phyloP scores from a whole-genome alignment of 2,113 vertebrate genomes.

The Chloropsis cyanopogon region DNA sequence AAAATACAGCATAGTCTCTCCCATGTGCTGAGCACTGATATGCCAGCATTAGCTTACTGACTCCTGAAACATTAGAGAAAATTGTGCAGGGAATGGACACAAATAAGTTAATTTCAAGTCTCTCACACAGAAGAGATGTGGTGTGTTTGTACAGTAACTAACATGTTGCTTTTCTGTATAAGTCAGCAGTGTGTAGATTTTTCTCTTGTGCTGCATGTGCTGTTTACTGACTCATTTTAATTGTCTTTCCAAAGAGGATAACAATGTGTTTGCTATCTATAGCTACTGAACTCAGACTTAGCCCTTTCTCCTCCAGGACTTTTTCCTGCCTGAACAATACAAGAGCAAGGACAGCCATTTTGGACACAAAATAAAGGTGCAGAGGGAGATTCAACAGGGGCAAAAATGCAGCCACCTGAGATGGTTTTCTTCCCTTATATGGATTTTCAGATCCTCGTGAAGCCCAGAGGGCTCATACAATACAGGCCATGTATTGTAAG shows the following conservation, averaged over 20 bases:
- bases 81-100: neutral
- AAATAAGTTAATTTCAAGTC: neutral
- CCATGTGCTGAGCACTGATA: neutral
- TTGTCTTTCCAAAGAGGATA: neutral
- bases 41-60: neutral
- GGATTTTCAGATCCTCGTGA: neutral
- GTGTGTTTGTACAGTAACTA: neutral
- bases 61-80: neutral
- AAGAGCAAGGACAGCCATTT: neutral
- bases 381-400: neutral
- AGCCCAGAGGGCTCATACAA: neutral
- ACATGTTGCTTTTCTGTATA: neutral
- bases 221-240: constrained; percentile 20
- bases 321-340: neutral
- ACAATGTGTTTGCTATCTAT: neutral
- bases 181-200: neutral
- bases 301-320: neutral
- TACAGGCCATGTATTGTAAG: neutral
- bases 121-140: neutral
- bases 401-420: neutral
- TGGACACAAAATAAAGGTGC: neutral
- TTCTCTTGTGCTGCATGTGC: neutral
- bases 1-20: neutral
- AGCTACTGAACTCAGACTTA: neutral
- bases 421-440: neutral